Evolutionary conservation across 1,140 invertebrate genomes (phyloP).

Genomic region (Neodiprion lecontei): DNA sequence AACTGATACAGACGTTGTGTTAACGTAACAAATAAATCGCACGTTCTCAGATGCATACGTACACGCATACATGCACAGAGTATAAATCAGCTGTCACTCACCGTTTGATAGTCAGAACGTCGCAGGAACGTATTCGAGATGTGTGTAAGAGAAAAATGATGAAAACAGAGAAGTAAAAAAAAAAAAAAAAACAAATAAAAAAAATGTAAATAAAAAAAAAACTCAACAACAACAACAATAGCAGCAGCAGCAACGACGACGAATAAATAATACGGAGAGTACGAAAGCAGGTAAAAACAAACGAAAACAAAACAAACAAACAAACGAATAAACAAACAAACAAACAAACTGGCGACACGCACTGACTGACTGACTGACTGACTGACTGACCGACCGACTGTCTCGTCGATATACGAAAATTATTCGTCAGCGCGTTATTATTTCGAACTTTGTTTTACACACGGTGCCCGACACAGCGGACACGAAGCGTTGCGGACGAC

Average conservation of each 20-base stretch:
- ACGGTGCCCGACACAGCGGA: background rate
- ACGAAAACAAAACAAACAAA: too few species aligned
- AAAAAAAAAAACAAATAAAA: too few species aligned
- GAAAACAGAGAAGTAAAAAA: background rate
- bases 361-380: background rate
- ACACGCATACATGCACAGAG: background rate
- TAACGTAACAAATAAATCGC: too few species aligned
- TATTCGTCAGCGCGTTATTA: background rate
- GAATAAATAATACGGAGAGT: too few species aligned
- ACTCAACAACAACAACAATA: too few species aligned
- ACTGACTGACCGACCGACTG: background rate
- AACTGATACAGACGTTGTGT: too few species aligned
- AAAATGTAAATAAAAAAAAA: too few species aligned
- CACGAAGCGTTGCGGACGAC: slow-evolving; percentile 53
- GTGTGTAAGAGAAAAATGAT: slow-evolving; percentile 20
- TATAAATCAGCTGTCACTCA: slow-evolving; percentile 44
- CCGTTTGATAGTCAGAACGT: slow-evolving; percentile 45
- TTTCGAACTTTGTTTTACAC: background rate
- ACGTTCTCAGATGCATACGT: background rate
- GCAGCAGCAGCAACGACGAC: too few species aligned
- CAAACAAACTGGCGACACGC: too few species aligned
- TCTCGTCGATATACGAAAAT: background rate
- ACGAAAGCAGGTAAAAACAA: too few species aligned
- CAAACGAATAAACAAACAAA: too few species aligned
- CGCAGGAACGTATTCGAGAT: slow-evolving; percentile 34